Evolutionary conservation across 2,113 vertebrate species (phyloP), one percentile per base, ranked within the genome.

Genomic region (Gymnorhina tibicen): DNA sequence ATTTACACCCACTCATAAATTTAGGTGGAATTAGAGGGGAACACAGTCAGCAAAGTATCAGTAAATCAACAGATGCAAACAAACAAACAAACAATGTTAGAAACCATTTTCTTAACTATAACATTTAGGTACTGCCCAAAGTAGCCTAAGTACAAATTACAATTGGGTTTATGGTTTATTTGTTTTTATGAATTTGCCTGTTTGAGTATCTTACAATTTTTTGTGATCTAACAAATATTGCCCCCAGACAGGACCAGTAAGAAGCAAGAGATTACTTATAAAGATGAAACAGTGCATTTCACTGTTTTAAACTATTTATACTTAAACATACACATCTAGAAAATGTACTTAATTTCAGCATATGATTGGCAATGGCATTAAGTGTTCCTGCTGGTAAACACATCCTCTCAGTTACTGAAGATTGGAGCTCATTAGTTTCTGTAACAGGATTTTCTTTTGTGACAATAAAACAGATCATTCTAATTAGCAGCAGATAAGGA

Each of bases 401-500:
- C 24, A 44, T 86, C 44, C 64, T 50, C 53, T 94, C 42, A 16
- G 47, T 91, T 90, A 73, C 70, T 63, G 62, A 95, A 89, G 87
- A 85, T 42, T 89, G 56, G 37, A 92, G 86, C 76, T 97, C 86
- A 84, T 95, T 95, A 73, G 74, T 91, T 96, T 91, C 87, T 92
- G 72, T 97, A 97, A 97, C 90, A 96, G 93, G 95, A 96, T 97
- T 98, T 97, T 97, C 95, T 95, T 95, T 68, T 53, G 91, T 97
- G 93, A 96, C 89, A 96, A 35, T 32, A 73, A 94, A 97, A 79
- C 80, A 93, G 93, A 96, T 97, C 17, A 53, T 93, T 97, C 98
- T 96, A 97, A 98, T 98, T 98, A 97, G 95, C 62, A 87, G 74
- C 86, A 89, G 94, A 85, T 98, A 97, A 98, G 97, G 74, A 96